Evolutionary conservation across 2,797 vertebrate species (phyloP).

Genomic region (Gymnoscopelus braueri): DNA sequence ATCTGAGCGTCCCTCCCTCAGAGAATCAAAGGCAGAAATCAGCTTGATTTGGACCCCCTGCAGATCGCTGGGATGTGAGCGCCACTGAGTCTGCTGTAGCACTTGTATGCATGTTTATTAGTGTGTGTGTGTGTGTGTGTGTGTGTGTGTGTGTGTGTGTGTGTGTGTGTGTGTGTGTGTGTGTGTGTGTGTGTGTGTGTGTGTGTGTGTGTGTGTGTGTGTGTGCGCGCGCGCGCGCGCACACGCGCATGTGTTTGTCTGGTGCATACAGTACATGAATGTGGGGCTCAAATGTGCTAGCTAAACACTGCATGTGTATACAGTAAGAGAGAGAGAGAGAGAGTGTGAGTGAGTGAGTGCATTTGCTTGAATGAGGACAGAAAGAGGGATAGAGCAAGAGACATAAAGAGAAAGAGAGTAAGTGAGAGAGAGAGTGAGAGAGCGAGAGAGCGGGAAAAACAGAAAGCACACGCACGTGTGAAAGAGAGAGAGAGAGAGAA

Average conservation of each 20-base stretch:
- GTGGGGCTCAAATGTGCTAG: no score
- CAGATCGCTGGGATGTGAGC: constrained; percentile 75
- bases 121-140: no score
- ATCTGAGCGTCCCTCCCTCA: constrained; percentile 87
- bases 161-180: constrained; percentile 15
- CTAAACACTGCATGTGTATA: no score
- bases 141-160: background rate
- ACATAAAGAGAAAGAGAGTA: no score
- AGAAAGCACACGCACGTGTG: background rate
- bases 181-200: constrained; percentile 46
- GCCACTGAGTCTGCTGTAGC: no score
- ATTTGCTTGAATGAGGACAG: no score
- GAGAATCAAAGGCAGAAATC: constrained; percentile 90
- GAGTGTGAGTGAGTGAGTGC: no score
- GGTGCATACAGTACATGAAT: constrained; percentile 24
- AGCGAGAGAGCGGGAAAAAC: constrained; percentile 45
- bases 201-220: constrained; percentile 14
- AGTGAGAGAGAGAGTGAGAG: no score
- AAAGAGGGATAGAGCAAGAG: no score
- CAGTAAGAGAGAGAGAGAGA: no score
- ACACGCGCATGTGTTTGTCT: constrained; percentile 82
- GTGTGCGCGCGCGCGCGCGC: constrained; percentile 34
- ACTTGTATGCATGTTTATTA: no score
- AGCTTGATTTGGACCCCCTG: constrained; percentile 91
- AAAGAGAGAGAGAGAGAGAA: background rate